Conservation (phyloP, 1,140 invertebrate species). For the Anoplolepis gracilipes region DNA sequence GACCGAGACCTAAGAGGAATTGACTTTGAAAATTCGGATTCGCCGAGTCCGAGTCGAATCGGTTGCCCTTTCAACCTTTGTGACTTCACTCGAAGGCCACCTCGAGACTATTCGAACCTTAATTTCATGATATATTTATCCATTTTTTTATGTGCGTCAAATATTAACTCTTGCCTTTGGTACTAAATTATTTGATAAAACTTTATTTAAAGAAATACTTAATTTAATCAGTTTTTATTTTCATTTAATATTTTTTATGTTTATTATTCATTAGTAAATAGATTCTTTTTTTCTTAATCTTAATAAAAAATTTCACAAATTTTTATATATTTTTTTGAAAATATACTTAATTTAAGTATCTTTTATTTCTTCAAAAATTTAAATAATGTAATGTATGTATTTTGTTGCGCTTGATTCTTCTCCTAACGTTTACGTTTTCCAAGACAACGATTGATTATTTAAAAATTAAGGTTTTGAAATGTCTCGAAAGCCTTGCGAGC, state of each 20-base stretch:
- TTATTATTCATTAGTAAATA: not conserved
- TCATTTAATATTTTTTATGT: too few species aligned
- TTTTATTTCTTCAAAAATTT: not conserved
- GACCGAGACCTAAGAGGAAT: constrained; percentile 75
- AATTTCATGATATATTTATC: not conserved
- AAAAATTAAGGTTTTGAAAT: constrained; percentile 16
- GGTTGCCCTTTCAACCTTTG: constrained; percentile 58
- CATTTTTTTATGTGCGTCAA: not conserved
- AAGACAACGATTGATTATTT: not conserved
- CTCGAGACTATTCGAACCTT: not conserved
- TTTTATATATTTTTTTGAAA: too few species aligned
- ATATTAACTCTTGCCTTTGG: not conserved
- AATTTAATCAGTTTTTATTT: not conserved
- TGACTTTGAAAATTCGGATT: constrained; percentile 72
- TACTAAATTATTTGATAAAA: not conserved
- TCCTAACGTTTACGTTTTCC: not conserved
- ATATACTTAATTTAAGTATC: not conserved
- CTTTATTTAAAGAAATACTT: not conserved
- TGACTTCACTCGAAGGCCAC: constrained; percentile 10
- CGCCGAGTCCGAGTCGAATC: constrained; percentile 48
- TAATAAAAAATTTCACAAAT: not conserved
- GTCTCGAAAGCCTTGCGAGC: not conserved
- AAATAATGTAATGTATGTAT: not conserved
- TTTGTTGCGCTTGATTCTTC: not conserved
- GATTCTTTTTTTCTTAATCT: not conserved